Percentiles rank a stretch among this genome's conserved stretches.
These are phyloP conservation scores for Sminthurinus aureus DNA, from an alignment of 2,888 invertebrate genomes.

Conservation along the genomic window DNA sequence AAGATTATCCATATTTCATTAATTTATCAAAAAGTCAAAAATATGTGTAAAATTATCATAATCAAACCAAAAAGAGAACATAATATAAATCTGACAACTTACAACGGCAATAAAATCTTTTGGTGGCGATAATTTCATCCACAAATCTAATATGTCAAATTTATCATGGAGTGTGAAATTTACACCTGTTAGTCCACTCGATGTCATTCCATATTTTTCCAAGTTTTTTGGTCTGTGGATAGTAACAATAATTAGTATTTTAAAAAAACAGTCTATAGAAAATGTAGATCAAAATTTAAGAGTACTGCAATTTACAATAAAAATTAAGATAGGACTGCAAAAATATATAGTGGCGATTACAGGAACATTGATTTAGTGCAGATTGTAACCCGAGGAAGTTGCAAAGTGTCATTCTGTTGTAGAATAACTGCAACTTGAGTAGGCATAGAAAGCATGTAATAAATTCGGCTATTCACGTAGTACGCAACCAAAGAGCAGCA, in stretches of 20 bases:
- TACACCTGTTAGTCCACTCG: background rate
- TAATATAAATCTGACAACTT: background rate
- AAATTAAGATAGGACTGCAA: no score
- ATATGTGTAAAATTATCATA: background rate
- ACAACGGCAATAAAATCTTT: constrained; percentile 37
- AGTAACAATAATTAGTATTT: constrained; percentile 3
- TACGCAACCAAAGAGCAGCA: constrained; percentile 44
- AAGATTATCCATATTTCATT: no score
- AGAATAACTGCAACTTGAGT: constrained; percentile 48
- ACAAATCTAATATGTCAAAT: background rate
- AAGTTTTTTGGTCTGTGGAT: background rate
- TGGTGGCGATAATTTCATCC: constrained; percentile 15
- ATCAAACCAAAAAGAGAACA: background rate
- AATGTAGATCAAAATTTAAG: no score
- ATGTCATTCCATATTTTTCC: background rate
- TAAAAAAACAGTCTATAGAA: no score
- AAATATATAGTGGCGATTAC: background rate
- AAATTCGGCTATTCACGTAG: constrained; percentile 42
- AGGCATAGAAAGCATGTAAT: constrained; percentile 41
- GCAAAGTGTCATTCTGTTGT: constrained; percentile 46
- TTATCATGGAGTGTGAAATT: background rate
- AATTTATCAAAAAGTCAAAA: no score
- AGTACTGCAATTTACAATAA: no score
- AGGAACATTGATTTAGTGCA: constrained; percentile 37
- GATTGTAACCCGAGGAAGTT: constrained; percentile 45